Percentiles rank a stretch among this genome's conserved stretches.
Conservation (phyloP, 2,113 vertebrate species). For the Brevimyrus niger region DNA sequence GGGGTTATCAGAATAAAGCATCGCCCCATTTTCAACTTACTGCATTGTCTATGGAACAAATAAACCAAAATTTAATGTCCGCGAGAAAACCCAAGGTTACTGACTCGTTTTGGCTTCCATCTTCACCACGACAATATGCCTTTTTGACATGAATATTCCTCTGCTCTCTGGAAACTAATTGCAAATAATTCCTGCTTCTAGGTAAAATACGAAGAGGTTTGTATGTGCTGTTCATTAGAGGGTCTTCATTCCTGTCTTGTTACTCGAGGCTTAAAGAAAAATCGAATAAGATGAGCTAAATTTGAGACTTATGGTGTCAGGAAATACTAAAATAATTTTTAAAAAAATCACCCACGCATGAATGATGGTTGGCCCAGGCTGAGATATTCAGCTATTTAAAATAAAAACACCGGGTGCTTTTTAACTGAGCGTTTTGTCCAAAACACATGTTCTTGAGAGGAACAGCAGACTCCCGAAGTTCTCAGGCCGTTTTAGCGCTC, state of each 20-base stretch:
- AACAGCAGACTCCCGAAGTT: background rate
- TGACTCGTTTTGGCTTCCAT: background rate
- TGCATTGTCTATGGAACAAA: background rate
- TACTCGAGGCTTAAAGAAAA: background rate
- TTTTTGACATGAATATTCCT: background rate
- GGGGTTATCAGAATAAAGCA: background rate
- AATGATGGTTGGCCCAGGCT: background rate
- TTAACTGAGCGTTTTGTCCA: background rate
- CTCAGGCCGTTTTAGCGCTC: background rate
- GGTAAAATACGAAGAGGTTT: background rate
- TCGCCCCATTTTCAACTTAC: background rate
- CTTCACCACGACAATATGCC: background rate
- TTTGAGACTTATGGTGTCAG: background rate
- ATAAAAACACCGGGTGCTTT: constrained; percentile 5
- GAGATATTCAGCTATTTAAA: background rate
- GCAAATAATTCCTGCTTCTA: background rate
- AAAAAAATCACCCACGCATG: background rate
- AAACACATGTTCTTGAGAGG: background rate
- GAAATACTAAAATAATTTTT: background rate
- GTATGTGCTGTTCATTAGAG: background rate
- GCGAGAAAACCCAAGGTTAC: background rate
- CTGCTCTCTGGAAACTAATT: background rate
- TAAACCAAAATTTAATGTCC: background rate
- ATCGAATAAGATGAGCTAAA: background rate
- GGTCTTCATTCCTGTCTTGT: background rate